Percentiles rank a stretch among this genome's conserved stretches.
These are phyloP conservation scores for Hirtodrosophila alboralis DNA, from an alignment of 2,888 invertebrate species.

Conservation along the genomic window DNA sequence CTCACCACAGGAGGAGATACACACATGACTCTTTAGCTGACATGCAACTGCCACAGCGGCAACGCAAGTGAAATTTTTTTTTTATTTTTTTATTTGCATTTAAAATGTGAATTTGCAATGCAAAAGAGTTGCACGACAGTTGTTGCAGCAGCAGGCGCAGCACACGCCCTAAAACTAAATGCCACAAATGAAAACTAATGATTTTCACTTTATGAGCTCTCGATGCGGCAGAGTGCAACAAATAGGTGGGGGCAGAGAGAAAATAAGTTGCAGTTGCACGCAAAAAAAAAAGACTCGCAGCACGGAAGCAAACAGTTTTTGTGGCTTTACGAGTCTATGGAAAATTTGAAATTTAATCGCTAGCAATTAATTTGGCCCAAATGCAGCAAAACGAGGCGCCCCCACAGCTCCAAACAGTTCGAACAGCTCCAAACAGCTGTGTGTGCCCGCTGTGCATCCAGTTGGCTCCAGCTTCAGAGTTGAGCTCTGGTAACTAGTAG, in stretches of 20 bases:
- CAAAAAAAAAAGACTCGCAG: constrained; percentile 64
- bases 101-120: constrained; percentile 72
- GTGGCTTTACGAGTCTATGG: constrained; percentile 57
- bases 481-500: too few relatives aligned
- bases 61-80: constrained; percentile 78
- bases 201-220: constrained; percentile 71
- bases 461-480: constrained; percentile 53
- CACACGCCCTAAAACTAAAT: constrained; percentile 74
- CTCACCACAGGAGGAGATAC: constrained; percentile 44
- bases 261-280: constrained; percentile 48
- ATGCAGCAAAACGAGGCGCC: constrained; percentile 68
- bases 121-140: constrained; percentile 44
- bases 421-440: constrained; percentile 65
- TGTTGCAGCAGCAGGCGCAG: constrained; percentile 31
- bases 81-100: constrained; percentile 54
- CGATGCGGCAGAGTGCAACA: too few relatives aligned
- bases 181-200: constrained; percentile 78
- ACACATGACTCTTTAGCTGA: constrained; percentile 45
- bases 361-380: constrained; percentile 76
- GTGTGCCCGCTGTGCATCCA: constrained; percentile 68
- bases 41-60: constrained; percentile 63
- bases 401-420: too few relatives aligned
- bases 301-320: constrained; percentile 65
- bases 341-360: constrained; percentile 81
- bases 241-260: too few relatives aligned